Evolutionary conservation across 2,888 invertebrate species (phyloP), one percentile per base, ranked within the genome.

Genomic region (Nysson spinosus): DNA sequence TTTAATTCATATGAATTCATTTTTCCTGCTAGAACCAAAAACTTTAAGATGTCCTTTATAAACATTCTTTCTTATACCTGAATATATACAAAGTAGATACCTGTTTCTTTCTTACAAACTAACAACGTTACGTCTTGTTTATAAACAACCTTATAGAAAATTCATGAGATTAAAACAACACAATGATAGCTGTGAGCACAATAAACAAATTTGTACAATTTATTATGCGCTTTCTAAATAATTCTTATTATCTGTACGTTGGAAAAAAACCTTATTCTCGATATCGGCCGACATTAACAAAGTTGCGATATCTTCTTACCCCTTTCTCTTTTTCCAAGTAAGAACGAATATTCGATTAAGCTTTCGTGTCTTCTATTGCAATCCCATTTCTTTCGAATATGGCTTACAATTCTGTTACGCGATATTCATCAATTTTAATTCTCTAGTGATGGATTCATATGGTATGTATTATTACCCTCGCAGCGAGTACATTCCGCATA

Each of bases 201-300:
- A 84, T 85, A 84, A 85, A 83, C 82, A 84, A 83, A 83, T 85
- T 85, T 85, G 84, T 85, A 85, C 85, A 85, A 83, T 84, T 84
- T 83, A 84, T 85, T 85, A 85, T 84, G 85, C 85, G 81, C 79
- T 72, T 81, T 69, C 81, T 79, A 81, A 78, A 69, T 81, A 76
- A 65, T 81, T 19, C 79, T 79, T 82, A 81, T 26, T n/a, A 43
- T 64, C 71, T 80, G 78, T 64, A 55, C 56, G 68, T 73, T 66
- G 71, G 55, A 73, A 64, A 77, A 80, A 66, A 30, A 14, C 11
- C 5, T 24, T 11, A 34, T 6, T 16, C 12, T 30, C 26, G 3
- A 0, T 68, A 35, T 51, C 28, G 12, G 32, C 44, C 54, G 37
- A 58, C 32, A 50, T 60, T 65, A 61, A 58, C 47, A 60, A 61